A percentile compares a stretch with the other conserved stretches of the same genome.
Conservation (phyloP, 2,113 vertebrate species). For the Galeopterus variegatus region DNA sequence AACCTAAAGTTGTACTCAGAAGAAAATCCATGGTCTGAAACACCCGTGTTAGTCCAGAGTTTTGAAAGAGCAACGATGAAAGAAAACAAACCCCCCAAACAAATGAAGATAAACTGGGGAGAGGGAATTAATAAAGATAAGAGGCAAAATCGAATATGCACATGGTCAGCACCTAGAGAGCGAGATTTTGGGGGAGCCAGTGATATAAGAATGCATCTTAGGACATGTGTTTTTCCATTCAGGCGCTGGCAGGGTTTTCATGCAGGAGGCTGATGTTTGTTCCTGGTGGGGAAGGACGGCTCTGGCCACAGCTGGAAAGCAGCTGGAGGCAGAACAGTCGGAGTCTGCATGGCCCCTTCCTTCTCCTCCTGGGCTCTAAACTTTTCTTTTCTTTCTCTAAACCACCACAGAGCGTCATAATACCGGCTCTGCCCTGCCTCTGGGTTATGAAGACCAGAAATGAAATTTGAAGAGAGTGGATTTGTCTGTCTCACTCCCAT, state of each 20-base stretch:
- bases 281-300: neutral
- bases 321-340: rapidly evolving
- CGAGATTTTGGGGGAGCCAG: neutral
- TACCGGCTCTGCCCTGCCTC: neutral
- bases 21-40: neutral
- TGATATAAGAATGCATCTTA: rapidly evolving
- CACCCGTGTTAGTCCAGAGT: neutral
- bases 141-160: neutral
- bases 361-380: neutral
- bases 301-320: neutral
- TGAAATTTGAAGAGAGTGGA: neutral
- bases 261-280: neutral
- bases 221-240: neutral
- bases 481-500: neutral
- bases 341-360: rapidly evolving
- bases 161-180: neutral
- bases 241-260: neutral
- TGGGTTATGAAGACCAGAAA: neutral
- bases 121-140: neutral
- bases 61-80: neutral
- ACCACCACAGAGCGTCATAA: too few relatives aligned
- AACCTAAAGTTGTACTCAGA: neutral
- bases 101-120: neutral
- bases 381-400: neutral
- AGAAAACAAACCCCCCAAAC: neutral